Evolutionary conservation across 1,140 invertebrate species (phyloP), one percentile per base, ranked within the genome.

Genomic region (Panagrolaimus sp.): DNA sequence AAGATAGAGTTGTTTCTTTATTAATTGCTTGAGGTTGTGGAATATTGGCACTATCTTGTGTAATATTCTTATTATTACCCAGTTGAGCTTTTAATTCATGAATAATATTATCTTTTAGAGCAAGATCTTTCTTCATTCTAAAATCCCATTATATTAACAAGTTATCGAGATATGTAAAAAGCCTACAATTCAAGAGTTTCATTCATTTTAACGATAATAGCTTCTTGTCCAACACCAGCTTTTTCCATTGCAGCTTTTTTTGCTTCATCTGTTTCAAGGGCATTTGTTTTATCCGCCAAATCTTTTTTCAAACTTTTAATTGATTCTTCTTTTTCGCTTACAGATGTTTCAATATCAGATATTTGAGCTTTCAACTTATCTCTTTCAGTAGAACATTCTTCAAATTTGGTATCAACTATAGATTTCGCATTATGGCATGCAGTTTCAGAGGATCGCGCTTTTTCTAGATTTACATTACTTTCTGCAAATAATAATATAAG

Each of bases 171-270:
- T 4, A 38, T 2, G 31, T 57, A 57, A 57, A 57, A 57, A 57
- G 11, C 51, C 8, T 20, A 57, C 51, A 57, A 57, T 57, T 69
- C 67, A 42, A 69, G 27, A 42, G 67, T 69, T 25, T 69, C 67
- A 25, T 69, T 69, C 43, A 66, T 16, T 51, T 69, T 69, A 42
- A 66, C 47, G 4, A 69, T 42, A 27, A 69, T 69, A 0, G 67
- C 67, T 25, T 69, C 67, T 51, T 69, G 67, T 1, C 63, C 63
- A 31, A 69, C 31, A 9, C 67, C 67, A 46, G 57, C 67, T 20
- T 27, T 47, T 27, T 20, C 11, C 67, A 69, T 69, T 9, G 67
- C 67, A 8, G 27, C 0, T 16, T 67, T 69, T 23, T 69, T 69
- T 1, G n/a, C 63, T 11, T 66, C 66, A 20, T 66, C 27, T 23